phyloP scores from a whole-genome alignment of 2,113 vertebrate species.

The Urocolius indicus region DNA sequence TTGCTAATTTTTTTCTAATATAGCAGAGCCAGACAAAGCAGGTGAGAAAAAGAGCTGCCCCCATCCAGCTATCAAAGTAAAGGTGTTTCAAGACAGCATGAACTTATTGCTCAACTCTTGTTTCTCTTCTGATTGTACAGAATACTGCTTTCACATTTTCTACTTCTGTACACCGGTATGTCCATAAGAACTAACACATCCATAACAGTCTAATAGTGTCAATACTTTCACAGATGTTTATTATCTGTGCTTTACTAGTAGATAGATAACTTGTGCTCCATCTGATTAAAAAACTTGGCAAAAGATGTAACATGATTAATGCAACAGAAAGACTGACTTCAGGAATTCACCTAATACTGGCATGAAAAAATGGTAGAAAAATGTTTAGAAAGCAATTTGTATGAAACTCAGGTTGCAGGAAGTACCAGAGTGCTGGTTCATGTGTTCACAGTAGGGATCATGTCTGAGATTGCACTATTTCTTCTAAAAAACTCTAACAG shows the following conservation, averaged over 20 bases:
- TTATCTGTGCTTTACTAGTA: neutral
- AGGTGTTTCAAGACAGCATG: neutral
- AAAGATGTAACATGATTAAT: neutral
- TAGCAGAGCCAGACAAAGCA: neutral
- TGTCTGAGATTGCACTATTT: neutral
- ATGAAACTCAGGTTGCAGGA: neutral
- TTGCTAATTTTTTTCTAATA: too few species aligned
- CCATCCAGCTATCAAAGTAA: neutral
- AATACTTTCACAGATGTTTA: neutral
- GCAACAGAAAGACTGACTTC: neutral
- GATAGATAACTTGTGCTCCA: neutral
- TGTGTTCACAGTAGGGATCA: neutral
- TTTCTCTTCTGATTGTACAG: neutral
- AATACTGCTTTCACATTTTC: neutral
- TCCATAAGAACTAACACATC: rapidly evolving
- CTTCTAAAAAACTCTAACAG: neutral
- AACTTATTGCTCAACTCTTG: neutral
- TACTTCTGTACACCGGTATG: rapidly evolving
- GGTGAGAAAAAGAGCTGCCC: neutral
- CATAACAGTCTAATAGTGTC: rapidly evolving
- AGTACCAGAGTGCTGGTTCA: neutral
- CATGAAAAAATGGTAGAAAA: neutral
- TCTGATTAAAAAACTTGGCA: neutral
- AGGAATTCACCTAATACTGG: neutral
- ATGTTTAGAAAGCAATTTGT: neutral